Evolutionary conservation across 2,113 vertebrate species (phyloP).

Genomic region (Rhea pennata): DNA sequence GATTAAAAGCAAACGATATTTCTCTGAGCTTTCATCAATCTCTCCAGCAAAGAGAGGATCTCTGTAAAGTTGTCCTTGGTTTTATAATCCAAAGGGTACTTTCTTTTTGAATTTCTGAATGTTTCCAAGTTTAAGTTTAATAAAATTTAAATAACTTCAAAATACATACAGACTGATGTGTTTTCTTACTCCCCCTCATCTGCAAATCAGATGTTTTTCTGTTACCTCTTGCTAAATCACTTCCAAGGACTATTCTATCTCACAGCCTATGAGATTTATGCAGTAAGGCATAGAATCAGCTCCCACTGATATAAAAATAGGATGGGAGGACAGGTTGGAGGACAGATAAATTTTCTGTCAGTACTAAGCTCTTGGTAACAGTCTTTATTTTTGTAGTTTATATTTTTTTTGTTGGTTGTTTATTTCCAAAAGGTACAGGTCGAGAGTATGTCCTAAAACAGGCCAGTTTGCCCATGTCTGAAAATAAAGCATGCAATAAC

Average conservation of each 20-base stretch:
- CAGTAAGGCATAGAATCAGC: background rate
- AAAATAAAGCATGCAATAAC: slow-evolving; percentile 88
- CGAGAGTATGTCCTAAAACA: slow-evolving; percentile 82
- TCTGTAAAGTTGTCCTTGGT: background rate
- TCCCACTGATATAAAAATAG: background rate
- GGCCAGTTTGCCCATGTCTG: slow-evolving; percentile 86
- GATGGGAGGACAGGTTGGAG: background rate
- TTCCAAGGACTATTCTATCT: background rate
- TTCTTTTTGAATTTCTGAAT: background rate
- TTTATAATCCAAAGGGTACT: background rate
- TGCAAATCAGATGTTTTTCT: background rate
- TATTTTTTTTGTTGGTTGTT: background rate
- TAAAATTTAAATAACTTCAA: background rate
- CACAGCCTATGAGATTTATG: background rate
- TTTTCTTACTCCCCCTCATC: background rate
- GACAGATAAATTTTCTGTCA: background rate
- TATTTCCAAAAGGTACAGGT: slow-evolving; percentile 70
- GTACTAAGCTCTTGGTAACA: background rate
- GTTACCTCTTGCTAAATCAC: background rate
- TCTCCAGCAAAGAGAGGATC: background rate
- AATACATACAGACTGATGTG: background rate
- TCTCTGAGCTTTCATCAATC: background rate
- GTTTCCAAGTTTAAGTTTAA: background rate
- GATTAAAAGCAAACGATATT: background rate
- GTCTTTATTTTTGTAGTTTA: background rate